Evolutionary conservation across 2,888 invertebrate genomes (phyloP).

Genomic region (Watsonalla binaria): DNA sequence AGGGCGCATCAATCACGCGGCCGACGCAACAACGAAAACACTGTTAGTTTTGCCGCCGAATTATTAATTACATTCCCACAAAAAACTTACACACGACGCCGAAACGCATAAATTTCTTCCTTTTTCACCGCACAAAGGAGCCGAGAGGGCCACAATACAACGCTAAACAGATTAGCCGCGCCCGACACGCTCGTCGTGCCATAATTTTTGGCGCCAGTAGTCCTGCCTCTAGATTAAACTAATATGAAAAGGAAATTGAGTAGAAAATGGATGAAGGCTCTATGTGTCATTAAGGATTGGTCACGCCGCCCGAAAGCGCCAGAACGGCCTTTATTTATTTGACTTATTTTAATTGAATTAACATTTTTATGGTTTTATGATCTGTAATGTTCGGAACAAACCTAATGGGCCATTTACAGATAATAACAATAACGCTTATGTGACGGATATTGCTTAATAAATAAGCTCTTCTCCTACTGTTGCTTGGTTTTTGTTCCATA

Average conservation of each 20-base stretch:
- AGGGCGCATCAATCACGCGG: constrained; percentile 63
- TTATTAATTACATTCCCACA: constrained; percentile 79
- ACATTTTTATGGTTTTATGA: constrained; percentile 71
- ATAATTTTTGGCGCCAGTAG: constrained; percentile 79
- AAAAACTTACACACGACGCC: constrained; percentile 76
- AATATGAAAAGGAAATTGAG: constrained; percentile 79
- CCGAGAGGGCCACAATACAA: constrained; percentile 67
- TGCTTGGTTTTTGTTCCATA: background rate
- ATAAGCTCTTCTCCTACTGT: constrained; percentile 20
- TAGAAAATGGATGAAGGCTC: constrained; percentile 75
- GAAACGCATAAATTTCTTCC: constrained; percentile 78
- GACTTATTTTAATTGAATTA: constrained; percentile 76
- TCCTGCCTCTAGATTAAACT: constrained; percentile 77
- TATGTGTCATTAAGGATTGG: constrained; percentile 77
- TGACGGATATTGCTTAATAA: constrained; percentile 57
- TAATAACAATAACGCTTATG: constrained; percentile 68
- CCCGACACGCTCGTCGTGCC: constrained; percentile 71
- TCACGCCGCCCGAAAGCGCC: constrained; percentile 58
- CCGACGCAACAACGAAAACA: constrained; percentile 72
- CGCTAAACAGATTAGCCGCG: constrained; percentile 74
- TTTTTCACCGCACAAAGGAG: constrained; percentile 76
- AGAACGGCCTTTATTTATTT: constrained; percentile 67
- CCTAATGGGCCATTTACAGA: constrained; percentile 57
- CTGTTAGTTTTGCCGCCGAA: constrained; percentile 80
- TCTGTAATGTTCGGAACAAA: constrained; percentile 67